phyloP scores from a whole-genome alignment of 64 coral and sea anemone species.

The Exaiptasia diaphana region DNA sequence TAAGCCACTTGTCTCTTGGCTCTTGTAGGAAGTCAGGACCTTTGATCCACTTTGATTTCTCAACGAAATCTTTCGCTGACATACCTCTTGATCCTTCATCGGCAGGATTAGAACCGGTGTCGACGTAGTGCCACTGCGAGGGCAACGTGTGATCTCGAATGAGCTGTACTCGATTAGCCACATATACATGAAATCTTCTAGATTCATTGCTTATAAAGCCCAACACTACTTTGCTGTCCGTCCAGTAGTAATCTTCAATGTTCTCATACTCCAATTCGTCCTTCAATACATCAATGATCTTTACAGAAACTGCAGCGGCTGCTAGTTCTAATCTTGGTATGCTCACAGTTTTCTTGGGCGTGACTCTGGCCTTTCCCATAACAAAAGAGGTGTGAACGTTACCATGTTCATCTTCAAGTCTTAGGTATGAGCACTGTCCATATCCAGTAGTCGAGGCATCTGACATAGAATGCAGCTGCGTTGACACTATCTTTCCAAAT shows the following conservation, averaged over 20 bases:
- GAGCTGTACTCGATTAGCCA: background rate
- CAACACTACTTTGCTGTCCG: conserved; percentile 27
- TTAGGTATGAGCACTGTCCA: background rate
- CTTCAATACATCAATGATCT: conserved; percentile 27
- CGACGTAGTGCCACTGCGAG: conserved; percentile 13
- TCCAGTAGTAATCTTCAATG: conserved; percentile 36
- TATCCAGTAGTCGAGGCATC: background rate
- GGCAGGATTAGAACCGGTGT: background rate
- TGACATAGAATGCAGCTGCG: conserved; percentile 5
- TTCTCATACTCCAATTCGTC: conserved; percentile 19
- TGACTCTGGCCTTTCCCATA: conserved; percentile 30
- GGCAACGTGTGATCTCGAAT: conserved; percentile 12
- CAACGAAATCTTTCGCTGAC: background rate
- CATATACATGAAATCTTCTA: conserved; percentile 5
- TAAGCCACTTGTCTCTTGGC: background rate
- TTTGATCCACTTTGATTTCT: conserved; percentile 12
- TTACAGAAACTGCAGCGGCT: conserved; percentile 5
- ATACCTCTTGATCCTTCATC: conserved; percentile 9
- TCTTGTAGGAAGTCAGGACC: conserved; percentile 18
- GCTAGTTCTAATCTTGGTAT: conserved; percentile 31
- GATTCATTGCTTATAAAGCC: conserved; percentile 38
- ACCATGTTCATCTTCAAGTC: background rate
- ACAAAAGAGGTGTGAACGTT: conserved; percentile 2
- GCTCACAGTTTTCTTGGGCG: conserved; percentile 24
- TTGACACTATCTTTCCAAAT: background rate